Base-by-base conservation (phyloP, 2,113 vertebrate species). In the Mus spicilegus region DNA sequence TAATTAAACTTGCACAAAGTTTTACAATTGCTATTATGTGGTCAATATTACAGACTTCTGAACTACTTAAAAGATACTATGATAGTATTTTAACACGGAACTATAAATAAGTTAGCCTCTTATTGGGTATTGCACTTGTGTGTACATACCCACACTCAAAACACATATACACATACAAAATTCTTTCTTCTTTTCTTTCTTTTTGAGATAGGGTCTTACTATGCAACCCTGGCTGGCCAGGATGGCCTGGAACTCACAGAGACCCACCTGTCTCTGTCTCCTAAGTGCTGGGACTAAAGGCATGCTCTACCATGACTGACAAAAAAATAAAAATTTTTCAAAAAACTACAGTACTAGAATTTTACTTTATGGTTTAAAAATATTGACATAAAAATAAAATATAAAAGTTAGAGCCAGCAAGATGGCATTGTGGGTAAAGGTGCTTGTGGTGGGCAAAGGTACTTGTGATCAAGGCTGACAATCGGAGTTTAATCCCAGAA, bases 11-110 rank as follows among this genome's bases (percentile, higher is more conserved):
- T 19, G 4, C 7, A 2, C 33, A 69, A 72, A 90, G 0, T 75
- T 86, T 76, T 24, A 0, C 1, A 63, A 58, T 1, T 89, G 63
- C 46, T 95, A 54, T 24, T 61, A 90, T 30, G 46, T 0, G 42
- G 46, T 87, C 12, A 95, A 22, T 65, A 36, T 17, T 51, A 39
- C 12, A 69, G 33, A 69, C 56, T 95, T 95, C 65, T 90, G 26
- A 39, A 20, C 4, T 88, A 86, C 26, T 80, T 93, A 80, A 91
- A 51, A 96, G 51, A 70, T 8, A 95, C 58, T 92, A 90, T 87
- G 22, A 90, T 22, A 61, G 67, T 63, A 6, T 87, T 92, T 36
- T 72, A 36, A 65, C 42, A 42, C 19, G 33, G n/a, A 69, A 19
- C 77, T 80, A 65, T 76, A 5, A 92, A 28, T 92, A 94, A 76